Percentiles rank a stretch among this genome's conserved stretches.
Conservation (phyloP, 1,140 invertebrate species). For the Drosophila albomicans region DNA sequence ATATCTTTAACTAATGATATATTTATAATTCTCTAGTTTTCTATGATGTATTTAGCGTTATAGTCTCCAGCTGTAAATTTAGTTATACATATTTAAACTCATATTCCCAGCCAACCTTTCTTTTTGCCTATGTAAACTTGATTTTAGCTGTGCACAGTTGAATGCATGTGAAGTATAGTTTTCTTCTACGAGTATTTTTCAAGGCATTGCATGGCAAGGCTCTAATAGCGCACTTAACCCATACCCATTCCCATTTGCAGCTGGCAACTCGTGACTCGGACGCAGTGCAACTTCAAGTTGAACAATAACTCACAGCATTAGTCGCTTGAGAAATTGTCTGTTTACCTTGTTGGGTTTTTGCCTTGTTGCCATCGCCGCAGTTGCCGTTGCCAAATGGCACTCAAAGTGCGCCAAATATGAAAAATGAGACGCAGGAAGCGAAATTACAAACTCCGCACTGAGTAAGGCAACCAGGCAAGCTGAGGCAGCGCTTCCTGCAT, state of each 20-base stretch:
- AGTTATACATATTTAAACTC: not conserved
- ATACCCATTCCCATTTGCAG: not conserved
- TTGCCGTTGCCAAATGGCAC: conserved; percentile 73
- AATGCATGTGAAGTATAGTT: conserved; percentile 22
- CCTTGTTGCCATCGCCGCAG: conserved; percentile 43
- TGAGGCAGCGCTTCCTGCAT: conserved; percentile 37
- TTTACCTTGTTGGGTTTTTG: conserved; percentile 76
- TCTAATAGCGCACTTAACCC: conserved; percentile 50
- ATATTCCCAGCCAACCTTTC: not conserved
- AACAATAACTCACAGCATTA: conserved; percentile 80
- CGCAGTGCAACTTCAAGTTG: conserved; percentile 29
- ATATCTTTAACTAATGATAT: too few relatives aligned
- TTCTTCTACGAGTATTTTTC: not conserved
- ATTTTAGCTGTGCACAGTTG: not conserved
- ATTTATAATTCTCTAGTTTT: too few relatives aligned
- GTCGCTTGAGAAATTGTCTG: conserved; percentile 81
- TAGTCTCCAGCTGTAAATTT: not conserved
- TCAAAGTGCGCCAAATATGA: conserved; percentile 73
- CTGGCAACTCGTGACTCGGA: conserved; percentile 12
- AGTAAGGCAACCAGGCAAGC: conserved; percentile 13
- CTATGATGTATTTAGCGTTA: too few relatives aligned
- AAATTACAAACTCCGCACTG: conserved; percentile 61
- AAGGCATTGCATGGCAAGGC: not conserved
- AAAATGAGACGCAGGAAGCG: conserved; percentile 78
- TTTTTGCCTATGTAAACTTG: not conserved